Percentiles rank a stretch among this genome's conserved stretches.
Conservation (phyloP, 2,888 invertebrate genomes). For the Andrena praecox region DNA sequence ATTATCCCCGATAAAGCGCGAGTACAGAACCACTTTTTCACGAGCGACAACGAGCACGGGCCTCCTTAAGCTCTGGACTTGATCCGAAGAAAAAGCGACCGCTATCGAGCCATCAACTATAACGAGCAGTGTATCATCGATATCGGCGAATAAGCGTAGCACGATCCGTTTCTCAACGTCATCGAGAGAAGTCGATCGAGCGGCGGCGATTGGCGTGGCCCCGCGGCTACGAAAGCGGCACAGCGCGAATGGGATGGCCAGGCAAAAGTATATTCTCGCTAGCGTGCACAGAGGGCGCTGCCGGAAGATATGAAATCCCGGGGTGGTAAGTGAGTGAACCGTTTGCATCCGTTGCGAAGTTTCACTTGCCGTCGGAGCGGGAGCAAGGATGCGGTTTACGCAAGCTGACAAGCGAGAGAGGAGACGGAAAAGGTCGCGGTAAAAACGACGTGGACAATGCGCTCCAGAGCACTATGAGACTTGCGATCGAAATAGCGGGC, state of each 20-base stretch:
- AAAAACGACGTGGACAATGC: conserved; percentile 43
- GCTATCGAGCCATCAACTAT: too few relatives aligned
- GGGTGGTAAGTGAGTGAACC: conserved; percentile 47
- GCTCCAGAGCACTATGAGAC: conserved; percentile 65
- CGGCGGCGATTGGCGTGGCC: background rate
- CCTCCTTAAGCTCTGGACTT: too few relatives aligned
- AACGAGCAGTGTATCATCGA: too few relatives aligned
- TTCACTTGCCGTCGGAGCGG: conserved; percentile 29
- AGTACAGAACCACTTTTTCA: too few relatives aligned
- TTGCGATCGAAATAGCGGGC: conserved; percentile 68
- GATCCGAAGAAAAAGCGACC: too few relatives aligned
- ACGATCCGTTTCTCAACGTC: background rate
- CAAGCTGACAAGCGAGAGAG: conserved; percentile 15
- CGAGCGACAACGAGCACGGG: too few relatives aligned
- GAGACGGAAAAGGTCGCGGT: conserved; percentile 16
- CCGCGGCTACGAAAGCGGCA: background rate
- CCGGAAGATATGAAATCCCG: conserved; percentile 43
- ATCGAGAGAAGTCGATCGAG: background rate
- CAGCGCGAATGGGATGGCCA: conserved; percentile 1
- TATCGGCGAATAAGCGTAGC: background rate
- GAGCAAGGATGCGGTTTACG: conserved; percentile 21
- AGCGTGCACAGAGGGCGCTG: background rate
- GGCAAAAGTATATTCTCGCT: conserved; percentile 24
- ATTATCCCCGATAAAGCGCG: too few relatives aligned
- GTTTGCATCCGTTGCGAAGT: conserved; percentile 37